These are phyloP conservation scores for Passer domesticus DNA, from an alignment of 2,113 vertebrate genomes.

Conservation along the genomic window DNA sequence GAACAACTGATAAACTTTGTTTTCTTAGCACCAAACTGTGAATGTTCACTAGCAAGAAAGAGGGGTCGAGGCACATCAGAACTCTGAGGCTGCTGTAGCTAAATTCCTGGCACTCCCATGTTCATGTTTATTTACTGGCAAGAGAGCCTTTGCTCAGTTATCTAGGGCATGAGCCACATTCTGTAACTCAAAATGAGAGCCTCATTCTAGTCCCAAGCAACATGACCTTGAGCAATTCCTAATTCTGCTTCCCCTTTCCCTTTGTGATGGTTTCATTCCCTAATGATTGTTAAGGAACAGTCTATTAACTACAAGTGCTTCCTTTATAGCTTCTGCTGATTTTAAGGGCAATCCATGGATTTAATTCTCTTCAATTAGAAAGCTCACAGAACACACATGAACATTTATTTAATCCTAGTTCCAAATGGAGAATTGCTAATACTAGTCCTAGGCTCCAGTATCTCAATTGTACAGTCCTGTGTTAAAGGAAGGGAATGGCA, in stretches of 20 bases:
- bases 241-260: background rate
- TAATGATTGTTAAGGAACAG: background rate
- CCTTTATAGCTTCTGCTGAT: background rate
- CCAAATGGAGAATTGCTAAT: background rate
- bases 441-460: background rate
- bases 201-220: background rate
- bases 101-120: background rate
- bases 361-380: background rate
- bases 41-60: background rate
- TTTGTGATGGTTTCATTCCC: background rate
- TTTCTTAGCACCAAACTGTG: background rate
- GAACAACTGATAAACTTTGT: background rate
- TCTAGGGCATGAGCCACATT: background rate
- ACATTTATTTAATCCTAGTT: background rate
- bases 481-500: background rate
- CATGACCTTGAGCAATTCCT: background rate
- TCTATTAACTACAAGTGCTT: background rate
- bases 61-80: background rate
- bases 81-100: background rate
- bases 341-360: background rate
- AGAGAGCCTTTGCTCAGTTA: background rate
- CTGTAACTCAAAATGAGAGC: background rate
- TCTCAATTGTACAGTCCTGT: background rate
- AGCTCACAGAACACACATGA: background rate
- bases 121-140: background rate